Evolutionary conservation across 2,888 invertebrate species (phyloP).

Genomic region (Noctuana brunneofusca): DNA sequence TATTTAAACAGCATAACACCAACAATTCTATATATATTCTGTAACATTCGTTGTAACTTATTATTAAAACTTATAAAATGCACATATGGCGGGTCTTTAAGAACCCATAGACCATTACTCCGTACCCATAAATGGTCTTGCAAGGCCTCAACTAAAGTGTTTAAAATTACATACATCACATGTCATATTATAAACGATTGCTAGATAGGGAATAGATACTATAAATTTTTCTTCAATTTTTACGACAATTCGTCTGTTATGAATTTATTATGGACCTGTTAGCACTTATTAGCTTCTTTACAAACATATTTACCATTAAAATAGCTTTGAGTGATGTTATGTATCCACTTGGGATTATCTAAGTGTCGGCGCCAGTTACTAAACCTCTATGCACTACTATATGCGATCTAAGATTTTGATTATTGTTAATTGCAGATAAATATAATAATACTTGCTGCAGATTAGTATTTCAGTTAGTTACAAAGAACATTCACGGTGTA

Average conservation of each 20-base stretch:
- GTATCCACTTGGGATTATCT: neutral
- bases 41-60: constrained; percentile 4
- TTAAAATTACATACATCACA: neutral
- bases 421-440: no score
- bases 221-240: constrained; percentile 2
- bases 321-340: neutral
- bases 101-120: constrained; percentile 3
- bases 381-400: neutral
- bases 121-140: constrained; percentile 18
- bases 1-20: neutral
- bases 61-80: constrained; percentile 1
- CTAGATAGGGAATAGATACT: neutral
- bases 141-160: constrained; percentile 11
- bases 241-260: constrained; percentile 7
- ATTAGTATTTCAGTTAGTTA: no score
- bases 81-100: neutral
- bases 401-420: no score
- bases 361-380: constrained; percentile 2
- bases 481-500: no score
- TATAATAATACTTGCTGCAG: no score
- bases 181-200: constrained; percentile 7
- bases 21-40: neutral
- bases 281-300: neutral
- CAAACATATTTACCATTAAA: neutral
- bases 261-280: constrained; percentile 2